Evolutionary conservation across 2,888 invertebrate genomes (phyloP), one percentile per base, ranked within the genome.

Genomic region (Apamea sordens): DNA sequence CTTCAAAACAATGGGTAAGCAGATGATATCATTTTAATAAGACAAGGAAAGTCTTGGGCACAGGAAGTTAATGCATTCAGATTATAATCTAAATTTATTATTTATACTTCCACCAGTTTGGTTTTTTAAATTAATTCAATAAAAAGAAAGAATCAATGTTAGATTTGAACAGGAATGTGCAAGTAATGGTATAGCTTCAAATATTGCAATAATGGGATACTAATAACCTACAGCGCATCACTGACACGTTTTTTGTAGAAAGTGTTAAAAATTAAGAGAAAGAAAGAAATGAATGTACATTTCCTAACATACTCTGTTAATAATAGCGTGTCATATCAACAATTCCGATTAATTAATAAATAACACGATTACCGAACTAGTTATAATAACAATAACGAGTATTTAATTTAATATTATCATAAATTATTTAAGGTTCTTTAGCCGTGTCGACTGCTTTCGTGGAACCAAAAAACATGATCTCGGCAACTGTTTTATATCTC

Each of bases 391-490:
- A 79, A 61, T 80, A 74, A 67, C 32, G 63, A 64, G 21, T 77
- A 80, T 73, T 74, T 71, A 56, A 77, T 76, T 72, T 64, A 70
- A 68, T 76, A 76, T 56, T 79, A 69, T 72, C 75, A 74, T 82
- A 69, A 86, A 88, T 83, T 82, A 80, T 82, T 78, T 53, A 85
- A 81, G 80, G 76, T 79, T 86, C 89, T 88, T 84, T 79, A 85
- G 87, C 84, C 86, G 85, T 90, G 86, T 88, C 84, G 87, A 86
- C 67, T 96, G 96, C 95, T 92, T 89, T 95, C 96, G 96, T 96
- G 96, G 96, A 96, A 95, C 89, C 87, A 89, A 94, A 94, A 94
- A 95, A 94, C 93, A 94, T 88, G 93, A 92, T 92, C 91, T 90
- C 88, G 88, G 89, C 90, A 90, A 87, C 72, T 82, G 75, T 79